Percentiles rank a stretch among this genome's conserved stretches.
Conservation (phyloP, 2,113 vertebrate species). For the Hirundichthys speculiger region DNA sequence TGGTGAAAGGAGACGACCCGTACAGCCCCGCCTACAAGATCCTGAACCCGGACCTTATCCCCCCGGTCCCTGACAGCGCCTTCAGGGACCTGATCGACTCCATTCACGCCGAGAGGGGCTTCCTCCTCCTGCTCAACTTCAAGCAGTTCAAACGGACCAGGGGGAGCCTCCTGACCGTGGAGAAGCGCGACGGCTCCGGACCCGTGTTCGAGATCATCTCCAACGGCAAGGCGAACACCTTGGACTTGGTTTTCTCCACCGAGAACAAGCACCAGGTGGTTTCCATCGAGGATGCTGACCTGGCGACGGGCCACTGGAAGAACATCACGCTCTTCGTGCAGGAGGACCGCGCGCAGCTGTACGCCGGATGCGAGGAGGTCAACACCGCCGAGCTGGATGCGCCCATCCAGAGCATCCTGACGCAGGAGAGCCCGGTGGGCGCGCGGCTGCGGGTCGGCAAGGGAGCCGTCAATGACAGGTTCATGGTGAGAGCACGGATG, state of each 20-base stretch:
- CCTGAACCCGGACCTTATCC: slow-evolving; percentile 91
- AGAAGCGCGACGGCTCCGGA: slow-evolving; percentile 89
- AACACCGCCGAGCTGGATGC: slow-evolving; percentile 91
- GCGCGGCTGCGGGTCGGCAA: slow-evolving; percentile 92
- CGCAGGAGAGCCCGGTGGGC: slow-evolving; percentile 81
- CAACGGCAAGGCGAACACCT: slow-evolving; percentile 94
- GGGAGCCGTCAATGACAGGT: slow-evolving; percentile 92
- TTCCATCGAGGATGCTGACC: slow-evolving; percentile 92
- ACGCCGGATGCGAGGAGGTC: slow-evolving; percentile 95
- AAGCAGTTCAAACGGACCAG: slow-evolving; percentile 91
- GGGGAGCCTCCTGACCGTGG: slow-evolving; percentile 91
- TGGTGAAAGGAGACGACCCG: slow-evolving; percentile 91
- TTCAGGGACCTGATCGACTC: slow-evolving; percentile 95
- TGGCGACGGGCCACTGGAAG: slow-evolving; percentile 94
- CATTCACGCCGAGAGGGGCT: slow-evolving; percentile 91
- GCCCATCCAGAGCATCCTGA: slow-evolving; percentile 92
- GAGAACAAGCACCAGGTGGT: slow-evolving; percentile 93
- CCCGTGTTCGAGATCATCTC: slow-evolving; percentile 93
- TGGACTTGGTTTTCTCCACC: slow-evolving; percentile 91
- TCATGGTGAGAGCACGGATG: slow-evolving; percentile 86
- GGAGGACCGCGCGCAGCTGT: slow-evolving; percentile 93
- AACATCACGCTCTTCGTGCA: slow-evolving; percentile 97
- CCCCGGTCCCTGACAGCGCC: slow-evolving; percentile 87
- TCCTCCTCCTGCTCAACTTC: slow-evolving; percentile 93
- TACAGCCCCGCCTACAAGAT: slow-evolving; percentile 98